A percentile compares a stretch with the other conserved stretches of the same genome.
Conservation (phyloP, 2,888 invertebrate species). For the Barypeithes pellucidus region DNA sequence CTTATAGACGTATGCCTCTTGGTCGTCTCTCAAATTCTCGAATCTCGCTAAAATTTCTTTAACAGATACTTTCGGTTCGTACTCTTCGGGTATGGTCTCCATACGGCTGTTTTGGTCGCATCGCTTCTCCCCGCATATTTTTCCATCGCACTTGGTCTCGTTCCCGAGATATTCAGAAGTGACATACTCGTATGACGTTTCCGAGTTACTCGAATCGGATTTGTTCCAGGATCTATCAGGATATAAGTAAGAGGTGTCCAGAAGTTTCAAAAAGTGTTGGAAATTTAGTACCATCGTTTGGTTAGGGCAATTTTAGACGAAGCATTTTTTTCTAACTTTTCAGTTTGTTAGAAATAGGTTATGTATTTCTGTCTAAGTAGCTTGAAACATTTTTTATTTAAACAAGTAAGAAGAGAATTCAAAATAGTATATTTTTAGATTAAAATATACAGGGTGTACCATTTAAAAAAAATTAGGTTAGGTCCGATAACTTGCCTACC, state of each 20-base stretch:
- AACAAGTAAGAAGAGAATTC: too few species aligned
- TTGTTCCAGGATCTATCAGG: slow-evolving; percentile 60
- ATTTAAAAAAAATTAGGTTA: too few species aligned
- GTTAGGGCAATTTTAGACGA: slow-evolving; percentile 15
- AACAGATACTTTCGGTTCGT: slow-evolving; percentile 88
- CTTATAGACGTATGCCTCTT: slow-evolving; percentile 56
- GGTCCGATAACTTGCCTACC: too few species aligned
- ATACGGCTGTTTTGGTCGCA: slow-evolving; percentile 70
- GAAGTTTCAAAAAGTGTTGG: slow-evolving; percentile 39
- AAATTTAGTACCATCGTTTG: slow-evolving; percentile 48
- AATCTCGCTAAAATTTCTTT: slow-evolving; percentile 88
- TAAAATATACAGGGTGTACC: too few species aligned
- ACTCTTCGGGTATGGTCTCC: slow-evolving; percentile 89
- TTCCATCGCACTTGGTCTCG: slow-evolving; percentile 49
- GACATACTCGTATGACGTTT: slow-evolving; percentile 62
- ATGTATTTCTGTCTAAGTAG: not conserved
- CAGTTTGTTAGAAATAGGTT: not conserved
- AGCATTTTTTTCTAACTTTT: not conserved
- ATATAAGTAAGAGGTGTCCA: slow-evolving; percentile 31
- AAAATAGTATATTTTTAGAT: too few species aligned
- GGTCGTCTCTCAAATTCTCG: slow-evolving; percentile 74
- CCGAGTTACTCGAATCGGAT: slow-evolving; percentile 61
- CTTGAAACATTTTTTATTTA: too few species aligned
- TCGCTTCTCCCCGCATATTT: slow-evolving; percentile 58
- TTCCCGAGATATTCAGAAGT: slow-evolving; percentile 52